These are phyloP conservation scores for Pempheris klunzingeri DNA, from an alignment of 2,797 vertebrate genomes.

Conservation along the genomic window DNA sequence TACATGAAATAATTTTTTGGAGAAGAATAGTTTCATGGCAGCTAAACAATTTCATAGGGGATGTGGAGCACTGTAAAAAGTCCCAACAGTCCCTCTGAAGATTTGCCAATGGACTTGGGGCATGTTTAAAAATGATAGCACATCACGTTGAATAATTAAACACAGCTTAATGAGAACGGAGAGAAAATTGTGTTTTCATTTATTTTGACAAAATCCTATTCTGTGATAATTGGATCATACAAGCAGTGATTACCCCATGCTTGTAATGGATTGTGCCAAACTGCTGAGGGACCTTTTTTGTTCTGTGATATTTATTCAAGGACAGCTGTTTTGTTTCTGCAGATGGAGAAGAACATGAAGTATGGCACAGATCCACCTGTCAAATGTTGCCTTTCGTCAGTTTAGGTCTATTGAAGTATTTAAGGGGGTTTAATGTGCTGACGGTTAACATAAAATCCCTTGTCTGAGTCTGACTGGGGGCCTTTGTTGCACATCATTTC, in stretches of 20 bases:
- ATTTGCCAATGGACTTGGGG: slow-evolving; percentile 41
- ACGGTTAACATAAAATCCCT: neutral
- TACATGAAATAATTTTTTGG: slow-evolving; percentile 45
- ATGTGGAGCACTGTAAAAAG: slow-evolving; percentile 25
- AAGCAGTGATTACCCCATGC: slow-evolving; percentile 43
- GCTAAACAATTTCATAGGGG: slow-evolving; percentile 21
- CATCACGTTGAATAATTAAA: slow-evolving; percentile 58
- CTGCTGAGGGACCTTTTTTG: slow-evolving; percentile 7
- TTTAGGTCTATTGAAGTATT: neutral
- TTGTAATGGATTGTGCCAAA: slow-evolving; percentile 30
- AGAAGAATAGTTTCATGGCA: slow-evolving; percentile 21
- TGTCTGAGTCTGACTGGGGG: neutral
- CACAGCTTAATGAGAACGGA: slow-evolving; percentile 53
- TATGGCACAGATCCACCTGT: neutral
- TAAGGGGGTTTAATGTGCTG: neutral
- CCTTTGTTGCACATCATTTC: neutral
- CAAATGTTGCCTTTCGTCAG: neutral
- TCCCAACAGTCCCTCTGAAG: slow-evolving; percentile 30
- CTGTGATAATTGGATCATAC: slow-evolving; percentile 58
- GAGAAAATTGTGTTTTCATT: slow-evolving; percentile 58
- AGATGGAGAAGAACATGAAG: neutral
- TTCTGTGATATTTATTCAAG: neutral
- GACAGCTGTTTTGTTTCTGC: neutral
- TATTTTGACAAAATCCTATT: slow-evolving; percentile 62
- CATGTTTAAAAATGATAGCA: slow-evolving; percentile 51